Evolutionary conservation across 2,888 invertebrate species (phyloP).

Genomic region (Crepidodera aurea): DNA sequence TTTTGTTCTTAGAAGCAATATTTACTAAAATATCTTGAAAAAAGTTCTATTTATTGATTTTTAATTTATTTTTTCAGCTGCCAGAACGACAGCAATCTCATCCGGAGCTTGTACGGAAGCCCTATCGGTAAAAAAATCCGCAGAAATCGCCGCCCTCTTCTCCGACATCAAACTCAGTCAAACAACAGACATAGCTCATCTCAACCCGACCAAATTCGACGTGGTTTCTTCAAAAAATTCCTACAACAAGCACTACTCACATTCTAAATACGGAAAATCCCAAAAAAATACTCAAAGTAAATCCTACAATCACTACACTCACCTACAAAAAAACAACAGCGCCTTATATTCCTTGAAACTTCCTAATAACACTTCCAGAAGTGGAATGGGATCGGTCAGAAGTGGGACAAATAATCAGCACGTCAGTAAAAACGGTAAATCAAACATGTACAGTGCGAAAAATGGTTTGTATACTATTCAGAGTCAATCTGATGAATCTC

Average conservation of each 20-base stretch:
- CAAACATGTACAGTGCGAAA: constrained; percentile 57
- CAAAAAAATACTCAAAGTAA: constrained; percentile 34
- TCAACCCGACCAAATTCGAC: constrained; percentile 53
- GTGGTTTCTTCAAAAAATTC: constrained; percentile 45
- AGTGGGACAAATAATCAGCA: constrained; percentile 24
- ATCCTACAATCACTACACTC: constrained; percentile 22
- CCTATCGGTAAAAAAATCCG: constrained; percentile 85
- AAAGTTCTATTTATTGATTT: too few relatives aligned
- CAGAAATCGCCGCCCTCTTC: constrained; percentile 87
- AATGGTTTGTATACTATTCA: constrained; percentile 62
- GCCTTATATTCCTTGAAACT: constrained; percentile 22
- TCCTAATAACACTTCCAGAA: constrained; percentile 1
- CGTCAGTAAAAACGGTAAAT: constrained; percentile 33
- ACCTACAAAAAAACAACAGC: constrained; percentile 31
- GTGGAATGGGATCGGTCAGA: constrained; percentile 18
- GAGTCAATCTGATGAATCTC: constrained; percentile 61
- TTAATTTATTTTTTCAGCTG: constrained; percentile 34
- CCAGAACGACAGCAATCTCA: constrained; percentile 45
- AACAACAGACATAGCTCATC: constrained; percentile 71
- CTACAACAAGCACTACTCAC: constrained; percentile 45
- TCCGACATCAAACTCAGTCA: constrained; percentile 78
- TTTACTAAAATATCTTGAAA: too few relatives aligned
- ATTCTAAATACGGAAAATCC: constrained; percentile 44
- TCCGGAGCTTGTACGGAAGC: constrained; percentile 66
- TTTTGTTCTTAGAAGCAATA: too few relatives aligned